These are phyloP conservation scores for Drosophila niveifrons DNA, from an alignment of 2,888 invertebrate species.

Conservation along the genomic window DNA sequence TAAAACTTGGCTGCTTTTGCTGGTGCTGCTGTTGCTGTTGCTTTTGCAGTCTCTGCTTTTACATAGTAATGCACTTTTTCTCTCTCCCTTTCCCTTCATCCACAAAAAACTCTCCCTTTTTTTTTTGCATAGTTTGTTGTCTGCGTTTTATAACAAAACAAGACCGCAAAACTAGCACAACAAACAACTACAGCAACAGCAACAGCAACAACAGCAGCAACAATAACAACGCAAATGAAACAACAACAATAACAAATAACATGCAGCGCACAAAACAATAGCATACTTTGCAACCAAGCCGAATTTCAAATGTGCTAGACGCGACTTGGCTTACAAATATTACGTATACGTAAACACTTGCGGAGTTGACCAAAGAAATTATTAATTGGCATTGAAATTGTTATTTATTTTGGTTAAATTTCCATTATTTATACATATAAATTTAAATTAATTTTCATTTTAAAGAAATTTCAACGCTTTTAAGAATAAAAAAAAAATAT, in stretches of 20 bases:
- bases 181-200: constrained; percentile 53
- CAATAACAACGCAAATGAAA: constrained; percentile 37
- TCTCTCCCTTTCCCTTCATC: not conserved
- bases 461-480: too few relatives aligned
- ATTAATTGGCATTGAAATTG: too few relatives aligned
- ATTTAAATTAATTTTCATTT: too few relatives aligned
- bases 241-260: constrained; percentile 46
- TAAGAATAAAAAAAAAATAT: too few relatives aligned
- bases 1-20: constrained; percentile 70
- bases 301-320: constrained; percentile 10
- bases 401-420: too few relatives aligned
- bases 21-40: too few relatives aligned
- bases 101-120: constrained; percentile 4
- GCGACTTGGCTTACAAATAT: too few relatives aligned
- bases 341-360: too few relatives aligned
- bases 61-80: constrained; percentile 66
- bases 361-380: too few relatives aligned
- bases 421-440: too few relatives aligned
- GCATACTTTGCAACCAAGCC: not conserved
- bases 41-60: constrained; percentile 24
- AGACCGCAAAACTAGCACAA: constrained; percentile 75
- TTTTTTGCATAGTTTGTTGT: constrained; percentile 60
- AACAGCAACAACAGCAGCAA: constrained; percentile 39
- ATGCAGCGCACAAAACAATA: not conserved
- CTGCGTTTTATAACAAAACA: constrained; percentile 66